Evolutionary conservation across 2,113 vertebrate genomes (phyloP), one percentile per base, ranked within the genome.

Genomic region (Synodontis membranacea): DNA sequence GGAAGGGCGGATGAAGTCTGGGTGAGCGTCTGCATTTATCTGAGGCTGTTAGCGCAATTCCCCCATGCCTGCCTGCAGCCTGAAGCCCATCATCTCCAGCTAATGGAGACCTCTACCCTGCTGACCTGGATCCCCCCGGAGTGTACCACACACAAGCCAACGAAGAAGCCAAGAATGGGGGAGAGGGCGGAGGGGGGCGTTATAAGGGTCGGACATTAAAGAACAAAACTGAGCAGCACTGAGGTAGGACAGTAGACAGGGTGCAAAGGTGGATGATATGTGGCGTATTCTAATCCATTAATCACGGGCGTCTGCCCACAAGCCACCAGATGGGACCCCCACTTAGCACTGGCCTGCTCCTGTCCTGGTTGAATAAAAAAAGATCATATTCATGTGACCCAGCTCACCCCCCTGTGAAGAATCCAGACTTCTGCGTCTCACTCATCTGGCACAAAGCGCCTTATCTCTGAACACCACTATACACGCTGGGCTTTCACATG

Each of bases 81-180:
- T 62, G 78, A 88, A 83, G 64, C 74, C 56, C 28, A 82, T 83
- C 50, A 74, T 82, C 84, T 83, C 72, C 23, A 21, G 82, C 91
- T 94, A 94, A 95, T 94, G 92, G 92, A 94, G 91, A 92, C 92
- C 93, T 93, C 91, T 89, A 91, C 89, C 92, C 84, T 23, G 82
- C 86, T 88, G 90, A 91, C 90, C 92, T 80, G 60, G 91, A 84
- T 92, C 90, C 37, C 74, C 90, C 88, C 88, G 88, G 89, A 75
- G 82, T 58, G 76, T 85, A 39, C 44, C 82, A 74, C 81, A 70
- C 42, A 80, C 52, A 85, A 70, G 56, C 68, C 60, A 83, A 72
- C 79, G 48, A 81, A 46, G 66, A 4, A 50, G 42, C n/a, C 31
- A 42, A 88, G 84, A 42, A 62, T 86, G 48, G 48, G 14, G 50